These are phyloP conservation scores for Alloplasta piceator DNA, from an alignment of 2,888 invertebrate species.

Conservation along the genomic window DNA sequence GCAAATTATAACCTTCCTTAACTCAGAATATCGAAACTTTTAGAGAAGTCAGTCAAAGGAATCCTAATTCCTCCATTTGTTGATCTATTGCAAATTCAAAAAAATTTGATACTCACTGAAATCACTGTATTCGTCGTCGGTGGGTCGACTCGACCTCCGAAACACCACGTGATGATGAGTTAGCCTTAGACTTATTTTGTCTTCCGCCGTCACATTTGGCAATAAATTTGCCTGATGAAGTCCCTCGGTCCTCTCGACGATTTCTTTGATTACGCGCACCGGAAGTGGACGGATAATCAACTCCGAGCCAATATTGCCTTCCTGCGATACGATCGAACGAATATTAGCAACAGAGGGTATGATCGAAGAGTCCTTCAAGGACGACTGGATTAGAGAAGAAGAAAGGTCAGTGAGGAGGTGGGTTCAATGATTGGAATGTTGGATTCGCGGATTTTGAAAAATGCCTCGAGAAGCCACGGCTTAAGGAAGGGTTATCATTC, in stretches of 20 bases:
- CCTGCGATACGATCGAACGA: slow-evolving; percentile 84
- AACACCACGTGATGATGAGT: slow-evolving; percentile 91
- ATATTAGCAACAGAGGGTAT: too few species aligned
- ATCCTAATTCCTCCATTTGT: too few species aligned
- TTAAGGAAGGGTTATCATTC: neutral
- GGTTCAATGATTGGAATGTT: neutral
- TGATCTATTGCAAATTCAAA: too few species aligned
- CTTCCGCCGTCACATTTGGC: slow-evolving; percentile 83
- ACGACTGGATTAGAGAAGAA: neutral
- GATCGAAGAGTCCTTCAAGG: too few species aligned
- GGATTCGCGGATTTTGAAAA: too few species aligned
- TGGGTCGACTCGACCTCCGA: slow-evolving; percentile 86
- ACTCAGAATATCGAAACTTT: too few species aligned
- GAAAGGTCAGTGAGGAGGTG: neutral
- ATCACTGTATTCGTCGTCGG: slow-evolving; percentile 89
- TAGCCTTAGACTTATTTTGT: slow-evolving; percentile 83
- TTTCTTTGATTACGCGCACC: slow-evolving; percentile 85
- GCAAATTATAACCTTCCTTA: too few species aligned
- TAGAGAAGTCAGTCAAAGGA: too few species aligned
- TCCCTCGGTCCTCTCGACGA: slow-evolving; percentile 75
- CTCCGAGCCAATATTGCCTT: slow-evolving; percentile 96
- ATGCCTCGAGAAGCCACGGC: too few species aligned
- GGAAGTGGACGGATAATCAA: slow-evolving; percentile 95
- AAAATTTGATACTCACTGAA: slow-evolving; percentile 92
- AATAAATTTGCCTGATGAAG: slow-evolving; percentile 75